phyloP scores from a whole-genome alignment of 2,113 vertebrate genomes.

The Microtus ochrogaster region DNA sequence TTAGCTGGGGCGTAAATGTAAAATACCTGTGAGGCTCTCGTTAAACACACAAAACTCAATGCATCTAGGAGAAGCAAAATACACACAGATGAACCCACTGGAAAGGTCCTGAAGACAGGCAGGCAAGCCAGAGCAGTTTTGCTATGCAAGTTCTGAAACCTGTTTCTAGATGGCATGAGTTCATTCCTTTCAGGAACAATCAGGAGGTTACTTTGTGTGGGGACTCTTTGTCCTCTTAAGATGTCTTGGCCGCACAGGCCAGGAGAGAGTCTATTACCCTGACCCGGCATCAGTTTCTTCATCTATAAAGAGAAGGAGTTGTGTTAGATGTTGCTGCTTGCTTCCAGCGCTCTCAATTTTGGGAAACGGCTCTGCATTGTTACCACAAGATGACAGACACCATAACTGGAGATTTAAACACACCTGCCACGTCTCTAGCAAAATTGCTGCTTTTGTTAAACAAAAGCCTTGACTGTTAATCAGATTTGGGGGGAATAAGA shows the following conservation, averaged over 20 bases:
- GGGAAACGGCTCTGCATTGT: slow-evolving; percentile 4
- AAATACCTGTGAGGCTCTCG: background rate
- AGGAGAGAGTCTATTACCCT: background rate
- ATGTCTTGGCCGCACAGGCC: background rate
- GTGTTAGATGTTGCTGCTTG: background rate
- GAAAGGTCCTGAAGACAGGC: background rate
- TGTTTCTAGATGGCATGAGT: background rate
- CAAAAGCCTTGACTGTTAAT: background rate
- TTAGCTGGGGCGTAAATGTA: background rate
- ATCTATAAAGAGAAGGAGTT: background rate
- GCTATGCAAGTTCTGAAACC: background rate
- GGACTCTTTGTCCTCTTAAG: background rate
- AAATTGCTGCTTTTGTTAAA: slow-evolving; percentile 41
- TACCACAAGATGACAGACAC: background rate
- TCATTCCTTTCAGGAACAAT: background rate
- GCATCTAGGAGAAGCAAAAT: slow-evolving; percentile 1
- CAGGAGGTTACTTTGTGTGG: background rate
- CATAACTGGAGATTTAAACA: slow-evolving; percentile 30
- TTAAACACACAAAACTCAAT: slow-evolving; percentile 3
- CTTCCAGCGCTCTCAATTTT: background rate
- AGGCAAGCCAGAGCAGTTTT: slow-evolving; percentile 8
- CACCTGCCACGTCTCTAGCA: background rate
- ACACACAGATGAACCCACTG: slow-evolving; percentile 20
- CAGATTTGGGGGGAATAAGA: background rate
- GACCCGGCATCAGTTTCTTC: background rate